Conservation (phyloP, 2,797 vertebrate genomes). For the Pipistrellus nathusii region DNA sequence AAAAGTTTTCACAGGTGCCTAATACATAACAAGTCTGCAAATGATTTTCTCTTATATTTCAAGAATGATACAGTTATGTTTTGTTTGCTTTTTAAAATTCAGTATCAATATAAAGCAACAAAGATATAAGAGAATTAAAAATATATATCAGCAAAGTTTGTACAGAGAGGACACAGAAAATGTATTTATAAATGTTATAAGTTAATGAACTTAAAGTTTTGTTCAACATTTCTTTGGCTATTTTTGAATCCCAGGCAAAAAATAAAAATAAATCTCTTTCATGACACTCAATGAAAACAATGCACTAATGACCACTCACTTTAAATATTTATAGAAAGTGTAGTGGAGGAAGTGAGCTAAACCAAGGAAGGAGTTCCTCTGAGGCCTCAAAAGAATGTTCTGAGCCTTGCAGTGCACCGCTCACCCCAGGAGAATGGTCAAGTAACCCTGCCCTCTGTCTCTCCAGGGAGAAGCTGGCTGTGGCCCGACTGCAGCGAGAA, state of each 20-base stretch:
- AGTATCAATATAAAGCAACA: background rate
- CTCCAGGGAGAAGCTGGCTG: conserved; percentile 94
- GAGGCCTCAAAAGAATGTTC: conserved; percentile 68
- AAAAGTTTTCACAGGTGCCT: background rate
- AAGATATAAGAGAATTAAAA: conserved; percentile 51
- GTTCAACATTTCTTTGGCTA: background rate
- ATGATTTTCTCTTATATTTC: conserved; percentile 32
- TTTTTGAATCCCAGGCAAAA: background rate
- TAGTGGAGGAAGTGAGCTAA: conserved; percentile 56
- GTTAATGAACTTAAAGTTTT: conserved; percentile 11
- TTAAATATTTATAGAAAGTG: conserved; percentile 63
- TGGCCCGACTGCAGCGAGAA: conserved; percentile 94
- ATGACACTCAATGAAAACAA: conserved; percentile 31
- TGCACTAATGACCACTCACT: background rate
- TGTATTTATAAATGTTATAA: background rate
- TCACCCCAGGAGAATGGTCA: conserved; percentile 11
- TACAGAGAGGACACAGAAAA: background rate
- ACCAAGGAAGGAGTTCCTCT: conserved; percentile 59
- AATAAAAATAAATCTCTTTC: conserved; percentile 24
- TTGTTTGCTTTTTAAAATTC: conserved; percentile 46
- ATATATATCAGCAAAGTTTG: conserved; percentile 1
- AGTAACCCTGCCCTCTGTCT: conserved; percentile 80
- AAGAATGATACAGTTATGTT: background rate
- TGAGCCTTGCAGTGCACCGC: background rate
- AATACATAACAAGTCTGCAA: background rate